Percentiles rank a stretch among this genome's conserved stretches.
These are phyloP conservation scores for Ooceraea biroi DNA, from an alignment of 1,140 invertebrate genomes.

Conservation along the genomic window DNA sequence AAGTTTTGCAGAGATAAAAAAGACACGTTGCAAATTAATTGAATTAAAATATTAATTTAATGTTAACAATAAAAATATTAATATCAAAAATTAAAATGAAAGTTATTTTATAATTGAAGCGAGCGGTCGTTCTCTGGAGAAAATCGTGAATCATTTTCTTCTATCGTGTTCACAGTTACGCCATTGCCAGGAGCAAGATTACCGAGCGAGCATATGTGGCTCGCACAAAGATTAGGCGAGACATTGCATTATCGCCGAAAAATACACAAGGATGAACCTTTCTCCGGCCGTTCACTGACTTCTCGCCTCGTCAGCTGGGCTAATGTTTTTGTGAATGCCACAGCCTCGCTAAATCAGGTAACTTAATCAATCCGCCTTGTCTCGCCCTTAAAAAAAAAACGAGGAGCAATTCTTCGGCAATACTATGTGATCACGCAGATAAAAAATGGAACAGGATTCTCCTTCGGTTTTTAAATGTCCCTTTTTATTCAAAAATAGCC, in stretches of 20 bases:
- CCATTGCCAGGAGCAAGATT: slow-evolving; percentile 28
- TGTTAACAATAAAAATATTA: slow-evolving; percentile 3
- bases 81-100: background rate
- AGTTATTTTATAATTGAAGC: background rate
- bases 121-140: background rate
- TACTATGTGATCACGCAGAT: too few species aligned
- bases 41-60: too few species aligned
- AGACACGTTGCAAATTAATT: too few species aligned
- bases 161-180: slow-evolving; percentile 52
- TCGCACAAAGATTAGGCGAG: slow-evolving; percentile 72
- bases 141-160: background rate
- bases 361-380: background rate
- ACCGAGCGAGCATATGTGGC: slow-evolving; percentile 33
- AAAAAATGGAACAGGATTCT: too few species aligned
- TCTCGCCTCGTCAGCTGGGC: slow-evolving; percentile 8
- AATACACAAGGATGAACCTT: slow-evolving; percentile 74
- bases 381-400: background rate
- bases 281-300: slow-evolving; percentile 68
- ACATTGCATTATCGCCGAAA: slow-evolving; percentile 75
- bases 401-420: background rate
- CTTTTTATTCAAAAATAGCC: slow-evolving; percentile 81
- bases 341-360: background rate
- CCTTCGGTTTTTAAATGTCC: slow-evolving; percentile 68
- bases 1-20: background rate
- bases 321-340: slow-evolving; percentile 37